Conservation (phyloP, 92 coral and sea anemone genomes). For the Pocillopora grandis region DNA sequence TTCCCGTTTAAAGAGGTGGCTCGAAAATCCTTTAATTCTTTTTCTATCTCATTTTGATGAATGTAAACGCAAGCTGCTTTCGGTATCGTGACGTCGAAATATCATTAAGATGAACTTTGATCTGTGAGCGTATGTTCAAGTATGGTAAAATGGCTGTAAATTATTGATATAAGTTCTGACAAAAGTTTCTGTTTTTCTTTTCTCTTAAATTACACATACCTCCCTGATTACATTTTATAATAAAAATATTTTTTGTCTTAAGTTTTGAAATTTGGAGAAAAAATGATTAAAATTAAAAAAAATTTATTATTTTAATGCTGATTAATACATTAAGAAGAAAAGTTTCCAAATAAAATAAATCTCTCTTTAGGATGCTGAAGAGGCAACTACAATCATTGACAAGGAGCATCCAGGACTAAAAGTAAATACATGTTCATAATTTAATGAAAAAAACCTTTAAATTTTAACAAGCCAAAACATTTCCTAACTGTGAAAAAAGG, state of each 20-base stretch:
- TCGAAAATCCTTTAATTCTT: not conserved
- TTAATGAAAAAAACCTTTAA: not conserved
- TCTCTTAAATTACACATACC: too few relatives aligned
- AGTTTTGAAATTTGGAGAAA: not conserved
- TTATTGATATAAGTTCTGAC: too few relatives aligned
- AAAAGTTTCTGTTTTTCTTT: too few relatives aligned
- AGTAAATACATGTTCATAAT: constrained; percentile 46
- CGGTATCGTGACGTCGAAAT: not conserved
- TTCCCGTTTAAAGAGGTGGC: not conserved
- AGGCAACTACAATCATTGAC: constrained; percentile 78
- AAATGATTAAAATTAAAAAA: not conserved
- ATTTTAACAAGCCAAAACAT: not conserved
- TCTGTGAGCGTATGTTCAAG: not conserved
- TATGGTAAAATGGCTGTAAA: not conserved
- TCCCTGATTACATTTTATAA: too few relatives aligned
- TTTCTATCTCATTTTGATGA: not conserved
- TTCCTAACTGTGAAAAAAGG: too few relatives aligned
- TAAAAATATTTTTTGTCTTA: not conserved
- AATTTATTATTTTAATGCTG: not conserved
- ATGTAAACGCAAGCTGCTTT: not conserved
- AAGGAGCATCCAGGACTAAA: constrained; percentile 83
- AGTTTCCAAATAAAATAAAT: not conserved
- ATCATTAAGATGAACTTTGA: not conserved
- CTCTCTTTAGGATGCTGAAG: constrained; percentile 81
- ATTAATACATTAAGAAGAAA: not conserved